Conservation (phyloP, 35 echinoderm and acorn worm genomes). For the Heliocidaris tuberculata region DNA sequence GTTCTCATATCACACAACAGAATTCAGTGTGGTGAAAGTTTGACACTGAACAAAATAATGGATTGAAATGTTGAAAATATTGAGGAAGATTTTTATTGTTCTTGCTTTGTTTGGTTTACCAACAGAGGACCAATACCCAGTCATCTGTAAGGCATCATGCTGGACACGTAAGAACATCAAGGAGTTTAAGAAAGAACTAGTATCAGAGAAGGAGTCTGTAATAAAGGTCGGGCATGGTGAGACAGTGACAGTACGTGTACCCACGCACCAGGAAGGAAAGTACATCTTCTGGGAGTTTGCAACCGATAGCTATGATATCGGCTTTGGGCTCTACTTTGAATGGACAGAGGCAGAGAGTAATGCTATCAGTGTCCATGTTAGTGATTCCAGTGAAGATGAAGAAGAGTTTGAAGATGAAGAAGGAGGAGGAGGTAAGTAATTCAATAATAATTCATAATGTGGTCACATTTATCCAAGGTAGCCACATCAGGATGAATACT, state of each 20-base stretch:
- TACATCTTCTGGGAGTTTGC: slow-evolving; percentile 99
- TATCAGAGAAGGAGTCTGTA: slow-evolving; percentile 82
- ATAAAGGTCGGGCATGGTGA: slow-evolving; percentile 93
- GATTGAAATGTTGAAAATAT: no score
- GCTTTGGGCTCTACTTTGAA: slow-evolving; percentile 99
- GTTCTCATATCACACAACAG: no score
- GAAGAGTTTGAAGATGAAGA: slow-evolving; percentile 92
- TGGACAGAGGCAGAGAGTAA: slow-evolving; percentile 89
- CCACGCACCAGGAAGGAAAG: slow-evolving; percentile 93
- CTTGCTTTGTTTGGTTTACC: background rate
- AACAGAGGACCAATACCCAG: slow-evolving; percentile 67
- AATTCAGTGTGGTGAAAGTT: no score
- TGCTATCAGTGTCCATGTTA: slow-evolving; percentile 95
- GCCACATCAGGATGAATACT: no score
- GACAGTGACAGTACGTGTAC: slow-evolving; percentile 94
- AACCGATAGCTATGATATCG: slow-evolving; percentile 94
- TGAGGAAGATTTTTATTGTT: no score
- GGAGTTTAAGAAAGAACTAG: slow-evolving; percentile 88
- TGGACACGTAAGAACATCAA: slow-evolving; percentile 84
- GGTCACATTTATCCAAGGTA: no score
- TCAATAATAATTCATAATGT: no score
- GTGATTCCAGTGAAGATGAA: slow-evolving; percentile 94
- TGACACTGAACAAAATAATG: no score
- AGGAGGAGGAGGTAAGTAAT: slow-evolving; percentile 37
- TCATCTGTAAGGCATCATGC: slow-evolving; percentile 86